These are phyloP conservation scores for Folsomia manolachei DNA, from an alignment of 2,888 invertebrate species.

Conservation along the genomic window DNA sequence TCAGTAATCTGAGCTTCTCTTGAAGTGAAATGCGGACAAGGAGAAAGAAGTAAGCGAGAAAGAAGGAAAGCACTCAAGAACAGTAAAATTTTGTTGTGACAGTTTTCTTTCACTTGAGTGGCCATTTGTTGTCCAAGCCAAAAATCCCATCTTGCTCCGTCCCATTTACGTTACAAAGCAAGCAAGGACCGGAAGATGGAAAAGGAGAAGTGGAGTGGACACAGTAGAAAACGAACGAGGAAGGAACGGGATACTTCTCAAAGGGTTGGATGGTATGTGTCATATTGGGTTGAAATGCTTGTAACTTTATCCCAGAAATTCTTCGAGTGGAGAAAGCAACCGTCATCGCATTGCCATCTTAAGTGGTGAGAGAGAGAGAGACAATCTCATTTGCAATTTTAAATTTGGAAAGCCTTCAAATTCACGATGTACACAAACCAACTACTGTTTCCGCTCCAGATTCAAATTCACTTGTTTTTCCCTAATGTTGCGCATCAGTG, in stretches of 20 bases:
- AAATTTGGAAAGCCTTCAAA: slow-evolving; percentile 21
- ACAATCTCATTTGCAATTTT: slow-evolving; percentile 20
- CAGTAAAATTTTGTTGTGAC: slow-evolving; percentile 20
- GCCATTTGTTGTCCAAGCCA: slow-evolving; percentile 13
- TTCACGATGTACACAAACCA: neutral
- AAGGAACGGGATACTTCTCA: neutral
- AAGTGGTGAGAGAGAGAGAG: neutral
- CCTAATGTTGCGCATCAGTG: neutral
- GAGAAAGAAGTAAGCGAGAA: neutral
- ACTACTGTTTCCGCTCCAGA: neutral
- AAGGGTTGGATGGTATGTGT: too few relatives aligned
- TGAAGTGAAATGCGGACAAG: neutral
- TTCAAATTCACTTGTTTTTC: slow-evolving; percentile 1
- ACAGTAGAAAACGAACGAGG: neutral
- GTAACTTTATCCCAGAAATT: neutral
- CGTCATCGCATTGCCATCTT: neutral
- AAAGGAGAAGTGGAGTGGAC: slow-evolving; percentile 18
- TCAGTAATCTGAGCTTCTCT: neutral
- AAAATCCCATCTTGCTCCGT: slow-evolving; percentile 17
- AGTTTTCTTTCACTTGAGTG: slow-evolving; percentile 21
- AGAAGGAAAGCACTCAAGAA: slow-evolving; percentile 9
- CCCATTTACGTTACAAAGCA: slow-evolving; percentile 21
- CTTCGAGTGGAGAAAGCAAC: slow-evolving; percentile 3
- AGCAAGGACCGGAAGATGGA: slow-evolving; percentile 9
- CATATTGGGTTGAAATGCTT: too few relatives aligned